A percentile compares a stretch with the other conserved stretches of the same genome.
Evolutionary conservation across 2,797 vertebrate genomes (phyloP).

Genomic region (Channallabes apus): DNA sequence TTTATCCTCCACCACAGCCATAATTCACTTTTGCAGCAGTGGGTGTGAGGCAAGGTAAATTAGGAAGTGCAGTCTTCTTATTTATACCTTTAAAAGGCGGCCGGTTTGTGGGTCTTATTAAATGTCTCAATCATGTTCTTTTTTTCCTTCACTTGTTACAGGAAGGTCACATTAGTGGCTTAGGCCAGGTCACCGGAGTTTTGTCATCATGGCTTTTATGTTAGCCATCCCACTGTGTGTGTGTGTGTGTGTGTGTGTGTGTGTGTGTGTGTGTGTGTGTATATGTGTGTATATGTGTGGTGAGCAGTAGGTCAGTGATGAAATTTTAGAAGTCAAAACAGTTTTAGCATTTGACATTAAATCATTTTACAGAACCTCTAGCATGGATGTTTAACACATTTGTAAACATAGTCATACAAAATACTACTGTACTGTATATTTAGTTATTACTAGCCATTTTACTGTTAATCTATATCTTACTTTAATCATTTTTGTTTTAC

Average conservation of each 20-base stretch:
- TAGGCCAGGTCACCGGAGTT: background rate
- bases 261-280: too few species aligned
- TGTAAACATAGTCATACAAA: background rate
- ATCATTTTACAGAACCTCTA: background rate
- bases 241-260: too few species aligned
- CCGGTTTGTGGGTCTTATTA: background rate
- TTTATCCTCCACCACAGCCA: background rate
- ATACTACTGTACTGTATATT: background rate
- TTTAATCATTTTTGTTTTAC: too few species aligned
- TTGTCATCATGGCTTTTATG: background rate
- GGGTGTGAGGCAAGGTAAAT: background rate
- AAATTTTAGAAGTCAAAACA: constrained; percentile 1
- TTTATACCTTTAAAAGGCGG: background rate
- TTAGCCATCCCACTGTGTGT: background rate
- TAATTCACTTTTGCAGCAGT: background rate
- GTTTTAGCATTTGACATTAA: background rate
- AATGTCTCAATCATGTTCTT: background rate
- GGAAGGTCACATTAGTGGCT: background rate
- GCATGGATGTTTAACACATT: background rate
- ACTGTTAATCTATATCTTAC: too few species aligned
- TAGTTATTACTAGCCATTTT: too few species aligned
- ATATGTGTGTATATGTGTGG: too few species aligned
- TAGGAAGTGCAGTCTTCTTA: background rate
- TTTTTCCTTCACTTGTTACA: background rate
- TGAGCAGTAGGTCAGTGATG: background rate